phyloP scores from a whole-genome alignment of 2,113 vertebrate genomes.

The Gymnogyps californianus region DNA sequence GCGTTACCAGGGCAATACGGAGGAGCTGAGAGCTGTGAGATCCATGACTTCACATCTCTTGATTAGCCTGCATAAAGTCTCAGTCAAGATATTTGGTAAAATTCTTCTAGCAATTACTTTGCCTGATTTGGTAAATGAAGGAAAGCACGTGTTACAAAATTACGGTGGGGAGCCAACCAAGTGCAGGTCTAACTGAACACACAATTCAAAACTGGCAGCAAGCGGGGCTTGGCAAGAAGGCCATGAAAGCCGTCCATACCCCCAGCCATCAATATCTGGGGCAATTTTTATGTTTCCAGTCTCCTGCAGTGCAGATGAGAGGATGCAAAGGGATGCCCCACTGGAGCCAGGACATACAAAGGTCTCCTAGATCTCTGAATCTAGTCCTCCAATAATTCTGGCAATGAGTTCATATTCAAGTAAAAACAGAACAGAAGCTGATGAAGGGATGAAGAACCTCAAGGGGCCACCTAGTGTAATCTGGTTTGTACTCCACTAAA shows the following conservation, averaged over 20 bases:
- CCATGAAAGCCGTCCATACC: not conserved
- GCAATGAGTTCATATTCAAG: constrained; percentile 35
- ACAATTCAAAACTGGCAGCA: not conserved
- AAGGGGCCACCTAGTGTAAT: not conserved
- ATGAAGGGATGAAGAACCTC: not conserved
- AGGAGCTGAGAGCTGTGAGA: not conserved
- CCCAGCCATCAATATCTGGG: not conserved
- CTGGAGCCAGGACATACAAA: not conserved
- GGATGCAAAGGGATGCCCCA: not conserved
- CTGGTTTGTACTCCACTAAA: not conserved
- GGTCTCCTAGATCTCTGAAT: not conserved
- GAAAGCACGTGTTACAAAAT: not conserved
- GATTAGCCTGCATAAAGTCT: not conserved
- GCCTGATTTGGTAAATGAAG: not conserved
- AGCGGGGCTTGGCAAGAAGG: not conserved
- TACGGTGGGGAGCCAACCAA: not conserved
- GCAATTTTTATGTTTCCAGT: not conserved
- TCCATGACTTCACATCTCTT: not conserved
- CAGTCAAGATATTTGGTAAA: not conserved
- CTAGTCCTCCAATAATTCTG: not conserved
- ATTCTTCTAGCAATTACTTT: not conserved
- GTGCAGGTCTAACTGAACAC: not conserved
- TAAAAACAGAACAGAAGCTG: constrained; percentile 9
- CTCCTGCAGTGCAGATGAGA: not conserved
- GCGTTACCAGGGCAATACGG: not conserved